Percentiles rank a stretch among this genome's conserved stretches.
These are phyloP conservation scores for Carapus acus DNA, from an alignment of 2,797 vertebrate genomes.

Conservation along the genomic window DNA sequence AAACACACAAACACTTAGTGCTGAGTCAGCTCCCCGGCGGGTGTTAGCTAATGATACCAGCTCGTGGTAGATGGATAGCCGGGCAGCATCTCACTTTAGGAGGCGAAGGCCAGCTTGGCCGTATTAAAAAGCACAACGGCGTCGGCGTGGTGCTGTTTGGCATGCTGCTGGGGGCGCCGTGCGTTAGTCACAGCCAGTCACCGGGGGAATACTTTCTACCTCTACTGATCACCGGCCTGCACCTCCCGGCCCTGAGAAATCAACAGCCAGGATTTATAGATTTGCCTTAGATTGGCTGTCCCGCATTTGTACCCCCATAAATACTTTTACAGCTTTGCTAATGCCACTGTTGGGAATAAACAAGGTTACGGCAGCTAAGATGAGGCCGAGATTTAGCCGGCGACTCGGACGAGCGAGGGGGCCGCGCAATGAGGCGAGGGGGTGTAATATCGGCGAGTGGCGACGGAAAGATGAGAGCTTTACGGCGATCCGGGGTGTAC, in stretches of 20 bases:
- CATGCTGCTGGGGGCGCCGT: constrained; percentile 62
- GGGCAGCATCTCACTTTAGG: constrained; percentile 44
- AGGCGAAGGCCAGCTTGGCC: constrained; percentile 65
- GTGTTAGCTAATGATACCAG: constrained; percentile 61
- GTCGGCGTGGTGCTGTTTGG: constrained; percentile 60
- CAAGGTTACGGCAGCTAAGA: constrained; percentile 74
- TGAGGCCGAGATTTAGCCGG: constrained; percentile 70
- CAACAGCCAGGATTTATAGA: constrained; percentile 75
- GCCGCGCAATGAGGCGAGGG: no score
- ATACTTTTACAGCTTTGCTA: constrained; percentile 76
- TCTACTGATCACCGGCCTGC: constrained; percentile 68
- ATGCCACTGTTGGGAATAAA: constrained; percentile 77
- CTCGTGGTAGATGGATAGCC: constrained; percentile 61
- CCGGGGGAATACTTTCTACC: constrained; percentile 67
- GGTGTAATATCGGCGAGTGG: constrained; percentile 32
- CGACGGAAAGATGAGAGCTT: constrained; percentile 39
- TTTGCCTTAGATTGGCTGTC: constrained; percentile 74
- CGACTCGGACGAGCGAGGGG: constrained; percentile 55
- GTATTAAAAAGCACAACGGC: constrained; percentile 58
- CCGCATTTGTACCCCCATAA: constrained; percentile 72
- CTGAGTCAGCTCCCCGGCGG: constrained; percentile 65
- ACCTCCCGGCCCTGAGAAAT: constrained; percentile 74
- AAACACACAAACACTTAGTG: constrained; percentile 29
- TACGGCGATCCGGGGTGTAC: constrained; percentile 36
- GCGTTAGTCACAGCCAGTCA: constrained; percentile 66